A percentile compares a stretch with the other conserved stretches of the same genome.
Evolutionary conservation across 2,888 invertebrate genomes (phyloP).

Genomic region (Caenorhabditis virilis): DNA sequence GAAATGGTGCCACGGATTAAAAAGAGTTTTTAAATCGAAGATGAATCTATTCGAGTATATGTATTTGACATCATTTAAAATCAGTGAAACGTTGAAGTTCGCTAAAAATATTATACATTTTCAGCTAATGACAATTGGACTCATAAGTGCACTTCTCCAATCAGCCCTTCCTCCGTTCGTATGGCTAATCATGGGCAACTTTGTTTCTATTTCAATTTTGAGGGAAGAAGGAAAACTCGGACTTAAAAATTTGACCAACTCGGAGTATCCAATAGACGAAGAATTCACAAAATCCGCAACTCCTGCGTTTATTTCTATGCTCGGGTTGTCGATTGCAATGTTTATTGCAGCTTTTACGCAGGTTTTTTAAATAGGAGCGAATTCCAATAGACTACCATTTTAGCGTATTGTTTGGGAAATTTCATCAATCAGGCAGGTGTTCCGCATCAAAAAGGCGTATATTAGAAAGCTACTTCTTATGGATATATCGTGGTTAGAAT

Average conservation of each 20-base stretch:
- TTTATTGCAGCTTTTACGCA: constrained; percentile 64
- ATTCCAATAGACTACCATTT: constrained; percentile 13
- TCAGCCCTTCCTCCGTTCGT: constrained; percentile 65
- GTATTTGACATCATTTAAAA: too few relatives aligned
- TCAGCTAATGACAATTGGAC: constrained; percentile 60
- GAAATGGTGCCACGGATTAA: too few relatives aligned
- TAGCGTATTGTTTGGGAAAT: constrained; percentile 65
- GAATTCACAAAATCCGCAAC: constrained; percentile 55
- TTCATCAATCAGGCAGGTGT: constrained; percentile 61
- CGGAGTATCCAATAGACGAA: constrained; percentile 44
- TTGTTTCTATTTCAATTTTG: constrained; percentile 58
- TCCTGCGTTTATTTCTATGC: constrained; percentile 62
- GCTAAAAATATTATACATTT: neutral
- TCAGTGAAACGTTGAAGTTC: too few relatives aligned
- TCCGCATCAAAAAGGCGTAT: constrained; percentile 63
- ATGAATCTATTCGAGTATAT: too few relatives aligned
- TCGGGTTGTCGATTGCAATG: constrained; percentile 60
- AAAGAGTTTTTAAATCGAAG: too few relatives aligned
- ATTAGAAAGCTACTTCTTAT: constrained; percentile 63
- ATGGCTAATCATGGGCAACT: constrained; percentile 66
- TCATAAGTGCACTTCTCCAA: constrained; percentile 60
- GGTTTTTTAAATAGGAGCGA: constrained; percentile 16
- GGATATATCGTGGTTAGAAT: constrained; percentile 68
- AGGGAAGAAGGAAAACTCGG: constrained; percentile 48
- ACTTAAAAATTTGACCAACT: constrained; percentile 40